A percentile compares a stretch with the other conserved stretches of the same genome.
These are phyloP conservation scores for Esox masquinongy DNA, from an alignment of 2,797 vertebrate genomes.

Conservation along the genomic window DNA sequence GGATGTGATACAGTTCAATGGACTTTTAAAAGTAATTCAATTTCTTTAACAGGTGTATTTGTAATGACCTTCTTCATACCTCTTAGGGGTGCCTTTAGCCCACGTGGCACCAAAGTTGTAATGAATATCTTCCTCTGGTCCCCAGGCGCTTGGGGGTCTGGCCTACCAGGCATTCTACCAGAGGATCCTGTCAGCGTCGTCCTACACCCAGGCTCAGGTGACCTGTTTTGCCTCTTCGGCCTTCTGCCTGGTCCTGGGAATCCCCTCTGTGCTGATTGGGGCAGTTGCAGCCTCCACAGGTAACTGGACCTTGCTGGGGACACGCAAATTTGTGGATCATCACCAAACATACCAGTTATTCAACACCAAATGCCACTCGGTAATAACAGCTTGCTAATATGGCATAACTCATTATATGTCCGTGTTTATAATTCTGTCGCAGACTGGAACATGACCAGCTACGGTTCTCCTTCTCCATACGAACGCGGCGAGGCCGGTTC, in stretches of 20 bases:
- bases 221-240: slow-evolving; percentile 68
- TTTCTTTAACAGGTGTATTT: too few species aligned
- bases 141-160: slow-evolving; percentile 67
- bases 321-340: neutral
- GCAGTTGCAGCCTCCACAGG: slow-evolving; percentile 73
- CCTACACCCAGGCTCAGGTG: slow-evolving; percentile 70
- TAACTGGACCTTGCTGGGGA: slow-evolving; percentile 21
- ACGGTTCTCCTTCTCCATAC: slow-evolving; percentile 56
- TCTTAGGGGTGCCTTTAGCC: neutral
- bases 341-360: neutral
- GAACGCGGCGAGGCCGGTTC: slow-evolving; percentile 60
- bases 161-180: slow-evolving; percentile 75
- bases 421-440: neutral
- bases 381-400: too few species aligned
- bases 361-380: neutral
- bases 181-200: slow-evolving; percentile 68
- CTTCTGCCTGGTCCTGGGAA: slow-evolving; percentile 72
- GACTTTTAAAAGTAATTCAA: too few species aligned
- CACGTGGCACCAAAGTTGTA: slow-evolving; percentile 9
- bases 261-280: slow-evolving; percentile 69
- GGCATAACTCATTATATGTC: too few species aligned
- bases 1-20: too few species aligned
- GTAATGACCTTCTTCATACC: too few species aligned
- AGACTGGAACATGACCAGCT: slow-evolving; percentile 70
- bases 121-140: neutral